Evolutionary conservation across 2,113 vertebrate species (phyloP).

Genomic region (Podiceps cristatus): DNA sequence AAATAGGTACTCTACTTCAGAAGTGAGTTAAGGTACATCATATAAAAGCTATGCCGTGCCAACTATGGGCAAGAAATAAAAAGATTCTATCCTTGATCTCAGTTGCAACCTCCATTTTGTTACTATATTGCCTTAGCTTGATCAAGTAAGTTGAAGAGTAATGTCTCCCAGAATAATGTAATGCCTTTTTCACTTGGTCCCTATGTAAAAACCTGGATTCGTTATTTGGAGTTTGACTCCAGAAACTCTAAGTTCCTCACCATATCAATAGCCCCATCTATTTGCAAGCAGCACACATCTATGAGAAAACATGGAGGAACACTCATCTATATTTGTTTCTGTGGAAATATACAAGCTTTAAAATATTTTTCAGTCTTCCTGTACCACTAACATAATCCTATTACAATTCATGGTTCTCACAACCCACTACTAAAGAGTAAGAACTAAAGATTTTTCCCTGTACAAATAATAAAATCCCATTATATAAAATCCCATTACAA

Average conservation of each 20-base stretch:
- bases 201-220: background rate
- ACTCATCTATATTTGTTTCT: background rate
- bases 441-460: background rate
- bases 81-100: background rate
- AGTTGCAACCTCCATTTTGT: background rate
- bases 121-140: background rate
- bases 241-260: no score
- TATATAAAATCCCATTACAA: background rate
- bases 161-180: background rate
- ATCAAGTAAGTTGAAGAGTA: background rate
- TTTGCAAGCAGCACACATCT: background rate
- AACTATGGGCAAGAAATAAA: background rate
- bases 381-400: background rate
- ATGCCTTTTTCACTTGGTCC: background rate
- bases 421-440: background rate
- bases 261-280: background rate
- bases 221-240: background rate
- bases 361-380: background rate
- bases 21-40: background rate
- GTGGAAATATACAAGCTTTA: background rate
- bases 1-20: background rate
- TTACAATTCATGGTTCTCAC: background rate
- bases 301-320: background rate
- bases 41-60: background rate
- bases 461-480: background rate